phyloP scores from a whole-genome alignment of 1,140 invertebrate genomes.

The Centruroides vittatus region DNA sequence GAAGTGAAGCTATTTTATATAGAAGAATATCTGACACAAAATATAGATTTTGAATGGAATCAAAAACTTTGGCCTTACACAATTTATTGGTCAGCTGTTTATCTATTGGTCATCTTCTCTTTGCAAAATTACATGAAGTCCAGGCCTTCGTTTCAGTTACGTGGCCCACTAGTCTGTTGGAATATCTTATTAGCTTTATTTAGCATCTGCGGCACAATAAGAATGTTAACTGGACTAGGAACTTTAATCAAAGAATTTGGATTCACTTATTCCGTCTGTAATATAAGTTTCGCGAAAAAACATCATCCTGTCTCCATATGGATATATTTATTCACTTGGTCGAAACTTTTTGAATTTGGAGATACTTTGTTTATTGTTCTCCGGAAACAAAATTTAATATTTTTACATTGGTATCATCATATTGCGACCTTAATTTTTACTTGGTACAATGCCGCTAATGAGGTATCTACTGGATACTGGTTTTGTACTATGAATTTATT shows the following conservation, averaged over 20 bases:
- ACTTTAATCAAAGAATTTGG: slow-evolving; percentile 73
- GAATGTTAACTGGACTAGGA: slow-evolving; percentile 73
- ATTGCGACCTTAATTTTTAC: slow-evolving; percentile 70
- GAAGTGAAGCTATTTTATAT: too few relatives aligned
- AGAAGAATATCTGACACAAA: too few relatives aligned
- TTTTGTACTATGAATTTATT: slow-evolving; percentile 99
- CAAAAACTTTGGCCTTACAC: too few relatives aligned
- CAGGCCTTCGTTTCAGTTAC: too few relatives aligned
- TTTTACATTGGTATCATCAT: slow-evolving; percentile 80
- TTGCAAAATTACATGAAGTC: too few relatives aligned
- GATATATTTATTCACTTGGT: slow-evolving; percentile 89
- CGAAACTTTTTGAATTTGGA: slow-evolving; percentile 81
- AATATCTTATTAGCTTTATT: slow-evolving; percentile 81
- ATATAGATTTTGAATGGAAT: too few relatives aligned
- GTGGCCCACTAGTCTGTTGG: slow-evolving; percentile 63
- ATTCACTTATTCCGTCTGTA: slow-evolving; percentile 84
- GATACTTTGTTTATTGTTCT: slow-evolving; percentile 95
- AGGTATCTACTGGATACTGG: slow-evolving; percentile 89
- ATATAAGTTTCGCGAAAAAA: slow-evolving; percentile 76
- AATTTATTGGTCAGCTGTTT: too few relatives aligned
- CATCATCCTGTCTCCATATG: slow-evolving; percentile 84
- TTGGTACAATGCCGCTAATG: slow-evolving; percentile 95
- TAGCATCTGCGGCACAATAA: slow-evolving; percentile 77
- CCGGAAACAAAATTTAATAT: slow-evolving; percentile 92
- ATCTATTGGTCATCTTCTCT: too few relatives aligned